Evolutionary conservation across 2,113 vertebrate genomes (phyloP), one percentile per base, ranked within the genome.

Genomic region (Struthio camelus): DNA sequence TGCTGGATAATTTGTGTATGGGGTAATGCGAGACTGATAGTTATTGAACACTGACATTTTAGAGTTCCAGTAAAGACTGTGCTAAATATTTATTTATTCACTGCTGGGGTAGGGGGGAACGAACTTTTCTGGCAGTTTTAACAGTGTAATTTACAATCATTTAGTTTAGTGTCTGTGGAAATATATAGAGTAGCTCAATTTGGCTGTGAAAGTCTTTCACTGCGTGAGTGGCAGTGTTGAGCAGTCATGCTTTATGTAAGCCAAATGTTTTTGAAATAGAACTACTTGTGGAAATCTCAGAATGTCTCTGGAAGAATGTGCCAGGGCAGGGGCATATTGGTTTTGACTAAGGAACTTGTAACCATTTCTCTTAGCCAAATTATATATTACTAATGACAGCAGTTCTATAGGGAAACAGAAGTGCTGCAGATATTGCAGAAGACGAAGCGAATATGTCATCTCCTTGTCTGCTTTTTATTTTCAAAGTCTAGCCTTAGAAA

Each of bases 401-500:
- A 38, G 36, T 88, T 95, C 81, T 88, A 20, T 23, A 77, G 28
- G 38, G 85, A 91, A 85, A 64, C 3, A 0, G n/a, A 73, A 59
- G 25, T 53, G 25, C 61, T 69, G 64, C 82, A 79, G 92, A 64
- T 90, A 40, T 79, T 87, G 54, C 44, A 93, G 83, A 70, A 85
- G 7, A 84, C 58, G 48, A 66, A 95, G 72, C 82, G 69, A 69
- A 75, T 83, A 28, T 80, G 72, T 90, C 58, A 66, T 91, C 65
- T 91, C 67, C 22, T 23, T 46, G 64, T 32, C 79, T 88, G 81
- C 75, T 81, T 94, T 88, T 81, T 87, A 78, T 91, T 93, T 91
- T 97, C 78, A 83, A 71, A 92, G 73, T 86, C 58, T 86, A 80
- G 92, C 87, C 95, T 96, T 91, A 85, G 87, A 95, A 97, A 97